A percentile compares a stretch with the other conserved stretches of the same genome.
Conservation (phyloP, 2,113 vertebrate species). For the Pontoporia blainvillei region DNA sequence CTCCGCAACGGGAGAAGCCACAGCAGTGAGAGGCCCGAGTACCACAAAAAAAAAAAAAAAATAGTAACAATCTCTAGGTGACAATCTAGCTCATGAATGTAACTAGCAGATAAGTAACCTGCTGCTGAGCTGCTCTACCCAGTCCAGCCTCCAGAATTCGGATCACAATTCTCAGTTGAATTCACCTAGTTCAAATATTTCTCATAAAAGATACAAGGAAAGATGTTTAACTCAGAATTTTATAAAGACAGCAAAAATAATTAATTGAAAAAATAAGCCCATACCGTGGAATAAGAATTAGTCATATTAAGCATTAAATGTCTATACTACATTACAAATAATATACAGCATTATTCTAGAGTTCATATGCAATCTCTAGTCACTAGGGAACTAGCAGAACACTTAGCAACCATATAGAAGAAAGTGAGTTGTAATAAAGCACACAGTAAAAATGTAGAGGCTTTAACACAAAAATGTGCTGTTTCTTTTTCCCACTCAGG, state of each 20-base stretch:
- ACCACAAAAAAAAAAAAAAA: no score
- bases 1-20: no score
- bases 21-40: no score
- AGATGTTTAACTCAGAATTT: not conserved
- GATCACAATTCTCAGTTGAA: not conserved
- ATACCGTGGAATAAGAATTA: not conserved
- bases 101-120: not conserved
- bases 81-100: not conserved
- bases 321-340: not conserved
- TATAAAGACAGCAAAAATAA: not conserved
- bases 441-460: not conserved
- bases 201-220: not conserved
- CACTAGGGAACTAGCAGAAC: not conserved
- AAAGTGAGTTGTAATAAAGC: not conserved
- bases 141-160: not conserved
- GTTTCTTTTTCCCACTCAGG: not conserved
- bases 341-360: not conserved
- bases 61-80: not conserved
- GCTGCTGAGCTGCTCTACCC: not conserved
- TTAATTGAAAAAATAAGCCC: not conserved
- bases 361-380: not conserved
- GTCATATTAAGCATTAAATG: not conserved
- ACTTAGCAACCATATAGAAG: not conserved
- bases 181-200: not conserved
- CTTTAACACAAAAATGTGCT: not conserved